Conservation (phyloP, 2,113 vertebrate genomes). For the Pomatorhinus ruficollis region DNA sequence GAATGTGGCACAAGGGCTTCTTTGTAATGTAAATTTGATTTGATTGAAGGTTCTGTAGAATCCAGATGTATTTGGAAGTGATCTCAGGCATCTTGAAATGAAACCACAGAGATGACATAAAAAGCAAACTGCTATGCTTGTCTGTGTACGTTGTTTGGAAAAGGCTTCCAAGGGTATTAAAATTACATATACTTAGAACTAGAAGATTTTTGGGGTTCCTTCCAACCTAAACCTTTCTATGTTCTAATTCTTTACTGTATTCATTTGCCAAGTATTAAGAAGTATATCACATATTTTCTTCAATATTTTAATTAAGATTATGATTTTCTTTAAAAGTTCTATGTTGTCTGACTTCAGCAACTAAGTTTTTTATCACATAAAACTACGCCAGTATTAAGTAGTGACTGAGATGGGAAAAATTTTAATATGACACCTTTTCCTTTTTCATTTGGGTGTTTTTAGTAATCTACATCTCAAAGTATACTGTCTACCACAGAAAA, state of each 20-base stretch:
- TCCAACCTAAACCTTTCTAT: neutral
- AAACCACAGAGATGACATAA: neutral
- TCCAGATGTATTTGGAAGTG: neutral
- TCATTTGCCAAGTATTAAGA: neutral
- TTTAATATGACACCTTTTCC: neutral
- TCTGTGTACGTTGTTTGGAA: neutral
- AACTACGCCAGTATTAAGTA: neutral
- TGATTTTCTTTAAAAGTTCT: neutral
- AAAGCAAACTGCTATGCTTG: neutral
- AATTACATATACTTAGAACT: neutral
- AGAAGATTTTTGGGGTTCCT: neutral
- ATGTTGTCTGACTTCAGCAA: neutral
- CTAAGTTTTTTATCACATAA: neutral
- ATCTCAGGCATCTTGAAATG: neutral
- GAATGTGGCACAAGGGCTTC: slow-evolving; percentile 24
- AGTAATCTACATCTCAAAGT: neutral
- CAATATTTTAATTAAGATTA: neutral
- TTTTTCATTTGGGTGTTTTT: neutral
- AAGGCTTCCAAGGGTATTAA: neutral
- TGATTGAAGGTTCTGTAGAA: slow-evolving; percentile 39
- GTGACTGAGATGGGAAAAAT: neutral
- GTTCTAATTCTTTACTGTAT: neutral
- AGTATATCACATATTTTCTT: neutral
- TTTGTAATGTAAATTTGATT: slow-evolving; percentile 70
- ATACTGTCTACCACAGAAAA: neutral